Evolutionary conservation across 2,113 vertebrate genomes (phyloP).

Genomic region (Sakesphorus luctuosus): DNA sequence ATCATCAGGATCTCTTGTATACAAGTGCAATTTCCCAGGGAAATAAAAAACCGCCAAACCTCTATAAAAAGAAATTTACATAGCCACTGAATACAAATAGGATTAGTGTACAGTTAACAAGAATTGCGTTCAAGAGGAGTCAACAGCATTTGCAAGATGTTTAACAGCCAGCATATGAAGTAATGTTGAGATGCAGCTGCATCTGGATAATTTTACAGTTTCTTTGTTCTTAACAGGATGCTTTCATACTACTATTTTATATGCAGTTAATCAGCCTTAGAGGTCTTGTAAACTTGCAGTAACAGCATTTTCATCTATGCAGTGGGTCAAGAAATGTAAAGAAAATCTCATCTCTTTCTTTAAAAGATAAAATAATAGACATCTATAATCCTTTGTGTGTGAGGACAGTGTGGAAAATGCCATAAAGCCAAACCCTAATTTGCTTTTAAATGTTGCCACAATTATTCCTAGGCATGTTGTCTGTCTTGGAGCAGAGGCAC

Average conservation of each 20-base stretch:
- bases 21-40: not conserved
- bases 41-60: not conserved
- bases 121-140: conserved; percentile 29
- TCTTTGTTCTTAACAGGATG: conserved; percentile 46
- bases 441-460: not conserved
- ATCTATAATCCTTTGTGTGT: not conserved
- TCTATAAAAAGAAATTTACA: conserved; percentile 30
- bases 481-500: not conserved
- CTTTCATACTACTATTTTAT: conserved; percentile 29
- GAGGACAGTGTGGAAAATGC: not conserved
- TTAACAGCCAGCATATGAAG: conserved; percentile 13
- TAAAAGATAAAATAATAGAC: not conserved
- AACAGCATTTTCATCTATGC: not conserved
- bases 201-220: conserved; percentile 36
- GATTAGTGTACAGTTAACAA: conserved; percentile 6
- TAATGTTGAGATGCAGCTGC: conserved; percentile 47
- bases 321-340: not conserved
- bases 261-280: conserved; percentile 27
- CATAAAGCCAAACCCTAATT: not conserved
- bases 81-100: conserved; percentile 29
- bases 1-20: not conserved
- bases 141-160: conserved; percentile 36
- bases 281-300: not conserved
- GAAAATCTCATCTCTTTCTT: not conserved
- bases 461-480: not conserved